phyloP scores from a whole-genome alignment of 2,888 invertebrate genomes.

The Campoletis raptor region DNA sequence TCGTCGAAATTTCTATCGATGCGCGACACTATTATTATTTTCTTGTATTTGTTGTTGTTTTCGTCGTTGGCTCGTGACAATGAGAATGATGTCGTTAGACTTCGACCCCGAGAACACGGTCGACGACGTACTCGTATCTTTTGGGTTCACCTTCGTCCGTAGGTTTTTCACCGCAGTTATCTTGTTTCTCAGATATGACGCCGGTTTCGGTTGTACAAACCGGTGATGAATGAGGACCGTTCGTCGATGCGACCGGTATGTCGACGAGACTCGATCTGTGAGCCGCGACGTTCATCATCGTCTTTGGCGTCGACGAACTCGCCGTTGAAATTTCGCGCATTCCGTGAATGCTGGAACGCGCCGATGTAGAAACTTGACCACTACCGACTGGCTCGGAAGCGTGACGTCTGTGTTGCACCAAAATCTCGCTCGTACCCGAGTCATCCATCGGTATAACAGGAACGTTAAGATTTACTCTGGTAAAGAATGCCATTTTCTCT shows the following conservation, averaged over 20 bases:
- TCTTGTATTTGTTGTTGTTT: not conserved
- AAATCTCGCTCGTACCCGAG: slow-evolving; percentile 71
- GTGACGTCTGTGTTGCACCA: slow-evolving; percentile 78
- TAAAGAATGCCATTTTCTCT: slow-evolving; percentile 99
- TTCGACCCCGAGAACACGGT: slow-evolving; percentile 93
- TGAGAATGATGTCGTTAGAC: slow-evolving; percentile 86
- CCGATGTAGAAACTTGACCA: slow-evolving; percentile 66
- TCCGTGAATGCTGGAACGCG: slow-evolving; percentile 65
- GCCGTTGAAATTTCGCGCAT: slow-evolving; percentile 66
- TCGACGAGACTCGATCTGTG: slow-evolving; percentile 57
- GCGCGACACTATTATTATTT: not conserved
- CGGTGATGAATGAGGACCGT: slow-evolving; percentile 1
- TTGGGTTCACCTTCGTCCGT: slow-evolving; percentile 84
- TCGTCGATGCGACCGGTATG: slow-evolving; percentile 22
- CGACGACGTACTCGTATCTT: slow-evolving; percentile 93
- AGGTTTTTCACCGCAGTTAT: slow-evolving; percentile 43
- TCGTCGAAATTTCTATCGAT: not conserved
- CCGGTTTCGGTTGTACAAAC: slow-evolving; percentile 52
- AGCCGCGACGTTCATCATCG: slow-evolving; percentile 23
- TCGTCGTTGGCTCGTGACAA: not conserved
- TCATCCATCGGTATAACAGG: slow-evolving; percentile 91
- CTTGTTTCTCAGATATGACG: slow-evolving; percentile 54
- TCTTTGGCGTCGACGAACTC: slow-evolving; percentile 53
- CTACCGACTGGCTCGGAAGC: slow-evolving; percentile 77
- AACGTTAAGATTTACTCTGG: slow-evolving; percentile 91